phyloP scores from a whole-genome alignment of 2,888 invertebrate species.

The Calliphora vomitoria region DNA sequence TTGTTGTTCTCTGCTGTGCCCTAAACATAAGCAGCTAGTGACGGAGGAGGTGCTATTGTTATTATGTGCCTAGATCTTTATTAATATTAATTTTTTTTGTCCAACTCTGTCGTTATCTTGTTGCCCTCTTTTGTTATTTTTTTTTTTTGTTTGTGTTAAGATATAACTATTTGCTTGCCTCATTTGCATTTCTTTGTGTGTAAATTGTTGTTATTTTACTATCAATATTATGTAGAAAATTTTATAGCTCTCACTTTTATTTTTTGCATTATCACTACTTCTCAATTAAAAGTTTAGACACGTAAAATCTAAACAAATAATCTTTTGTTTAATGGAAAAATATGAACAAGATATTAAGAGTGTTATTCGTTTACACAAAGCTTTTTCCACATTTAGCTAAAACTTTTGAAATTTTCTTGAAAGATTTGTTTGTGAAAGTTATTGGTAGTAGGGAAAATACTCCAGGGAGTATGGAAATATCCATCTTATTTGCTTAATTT shows the following conservation, averaged over 20 bases:
- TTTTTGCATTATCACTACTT: slow-evolving; percentile 6
- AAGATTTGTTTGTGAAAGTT: too few species aligned
- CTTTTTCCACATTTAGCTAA: too few species aligned
- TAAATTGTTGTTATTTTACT: slow-evolving; percentile 11
- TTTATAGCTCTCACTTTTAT: slow-evolving; percentile 33
- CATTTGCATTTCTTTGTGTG: slow-evolving; percentile 46
- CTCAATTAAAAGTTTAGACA: slow-evolving; percentile 14
- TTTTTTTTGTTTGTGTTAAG: slow-evolving; percentile 15
- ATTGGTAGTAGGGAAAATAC: too few species aligned
- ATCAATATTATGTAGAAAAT: neutral
- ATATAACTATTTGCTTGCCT: slow-evolving; percentile 38
- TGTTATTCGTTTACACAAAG: too few species aligned
- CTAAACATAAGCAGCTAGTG: neutral
- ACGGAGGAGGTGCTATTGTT: neutral
- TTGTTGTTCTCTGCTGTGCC: neutral
- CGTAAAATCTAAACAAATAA: slow-evolving; percentile 26
- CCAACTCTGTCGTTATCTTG: slow-evolving; percentile 37
- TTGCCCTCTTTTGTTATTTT: neutral
- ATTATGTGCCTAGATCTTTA: slow-evolving; percentile 10
- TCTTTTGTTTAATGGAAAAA: neutral
- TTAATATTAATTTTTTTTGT: neutral
- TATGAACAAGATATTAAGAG: too few species aligned
- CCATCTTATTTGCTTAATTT: too few species aligned
- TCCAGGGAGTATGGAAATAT: too few species aligned
- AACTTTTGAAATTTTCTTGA: too few species aligned